Percentiles rank a stretch among this genome's conserved stretches.
phyloP scores from a whole-genome alignment of 2,888 invertebrate species.

The Leptothorax acervorum region DNA sequence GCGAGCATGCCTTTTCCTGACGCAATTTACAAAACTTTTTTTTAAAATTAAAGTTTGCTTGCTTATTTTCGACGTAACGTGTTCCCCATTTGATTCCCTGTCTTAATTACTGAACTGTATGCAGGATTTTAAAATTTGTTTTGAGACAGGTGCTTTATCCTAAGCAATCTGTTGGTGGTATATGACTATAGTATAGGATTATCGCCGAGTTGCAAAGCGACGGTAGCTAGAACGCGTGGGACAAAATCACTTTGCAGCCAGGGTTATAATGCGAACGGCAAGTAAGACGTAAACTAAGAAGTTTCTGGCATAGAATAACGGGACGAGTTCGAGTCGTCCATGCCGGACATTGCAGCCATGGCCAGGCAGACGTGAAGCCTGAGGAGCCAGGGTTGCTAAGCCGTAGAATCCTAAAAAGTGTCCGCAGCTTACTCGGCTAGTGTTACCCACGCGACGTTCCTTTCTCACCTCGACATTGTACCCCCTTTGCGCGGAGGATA shows the following conservation, averaged over 20 bases:
- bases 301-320: slow-evolving; percentile 35
- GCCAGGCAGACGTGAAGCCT: slow-evolving; percentile 80
- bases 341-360: slow-evolving; percentile 70
- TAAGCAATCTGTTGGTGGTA: neutral
- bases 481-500: slow-evolving; percentile 55
- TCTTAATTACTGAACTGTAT: neutral
- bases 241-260: slow-evolving; percentile 31
- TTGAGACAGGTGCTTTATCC: neutral
- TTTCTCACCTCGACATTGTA: slow-evolving; percentile 34
- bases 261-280: slow-evolving; percentile 37
- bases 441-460: slow-evolving; percentile 79
- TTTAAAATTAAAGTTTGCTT: neutral
- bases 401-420: slow-evolving; percentile 83
- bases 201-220: neutral
- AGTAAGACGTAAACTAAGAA: slow-evolving; percentile 40
- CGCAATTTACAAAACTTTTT: neutral
- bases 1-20: neutral
- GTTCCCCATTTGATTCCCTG: neutral
- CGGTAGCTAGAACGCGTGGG: neutral
- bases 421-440: slow-evolving; percentile 84
- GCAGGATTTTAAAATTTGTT: neutral
- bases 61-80: neutral
- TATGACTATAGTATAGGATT: neutral
- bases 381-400: slow-evolving; percentile 82
- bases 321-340: slow-evolving; percentile 60